phyloP scores from a whole-genome alignment of 2,797 vertebrate genomes.

The Ataeniobius toweri region DNA sequence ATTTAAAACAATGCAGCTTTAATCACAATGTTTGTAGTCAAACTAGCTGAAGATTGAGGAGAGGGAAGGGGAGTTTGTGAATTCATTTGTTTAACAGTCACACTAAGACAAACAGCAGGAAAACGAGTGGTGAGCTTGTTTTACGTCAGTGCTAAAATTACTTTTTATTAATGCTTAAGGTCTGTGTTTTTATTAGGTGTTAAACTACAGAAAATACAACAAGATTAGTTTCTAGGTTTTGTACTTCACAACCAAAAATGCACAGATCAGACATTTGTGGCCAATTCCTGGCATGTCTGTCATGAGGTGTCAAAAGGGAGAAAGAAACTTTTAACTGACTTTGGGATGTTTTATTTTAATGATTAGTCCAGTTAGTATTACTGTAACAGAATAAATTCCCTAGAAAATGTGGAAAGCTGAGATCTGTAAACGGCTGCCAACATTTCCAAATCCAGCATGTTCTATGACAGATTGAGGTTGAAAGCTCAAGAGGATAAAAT shows the following conservation, averaged over 20 bases:
- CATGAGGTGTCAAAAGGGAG: background rate
- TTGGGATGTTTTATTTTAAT: background rate
- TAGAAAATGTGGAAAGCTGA: background rate
- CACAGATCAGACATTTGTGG: background rate
- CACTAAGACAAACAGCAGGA: background rate
- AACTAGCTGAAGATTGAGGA: background rate
- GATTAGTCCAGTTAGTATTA: background rate
- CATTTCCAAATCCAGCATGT: background rate
- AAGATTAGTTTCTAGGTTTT: background rate
- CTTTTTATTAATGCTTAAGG: background rate
- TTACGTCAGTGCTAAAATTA: background rate
- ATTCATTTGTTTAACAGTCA: background rate
- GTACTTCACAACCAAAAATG: background rate
- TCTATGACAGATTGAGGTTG: background rate
- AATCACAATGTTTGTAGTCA: slow-evolving; percentile 8
- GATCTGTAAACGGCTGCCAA: background rate
- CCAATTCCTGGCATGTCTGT: background rate
- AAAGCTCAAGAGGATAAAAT: background rate
- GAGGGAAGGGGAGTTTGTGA: background rate
- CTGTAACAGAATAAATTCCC: background rate
- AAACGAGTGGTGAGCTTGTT: background rate
- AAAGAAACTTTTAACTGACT: background rate
- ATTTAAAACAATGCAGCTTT: slow-evolving; percentile 26
- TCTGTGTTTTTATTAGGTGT: background rate
- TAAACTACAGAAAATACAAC: background rate